Conservation (phyloP, 2,797 vertebrate genomes). For the Apogon talboti region DNA sequence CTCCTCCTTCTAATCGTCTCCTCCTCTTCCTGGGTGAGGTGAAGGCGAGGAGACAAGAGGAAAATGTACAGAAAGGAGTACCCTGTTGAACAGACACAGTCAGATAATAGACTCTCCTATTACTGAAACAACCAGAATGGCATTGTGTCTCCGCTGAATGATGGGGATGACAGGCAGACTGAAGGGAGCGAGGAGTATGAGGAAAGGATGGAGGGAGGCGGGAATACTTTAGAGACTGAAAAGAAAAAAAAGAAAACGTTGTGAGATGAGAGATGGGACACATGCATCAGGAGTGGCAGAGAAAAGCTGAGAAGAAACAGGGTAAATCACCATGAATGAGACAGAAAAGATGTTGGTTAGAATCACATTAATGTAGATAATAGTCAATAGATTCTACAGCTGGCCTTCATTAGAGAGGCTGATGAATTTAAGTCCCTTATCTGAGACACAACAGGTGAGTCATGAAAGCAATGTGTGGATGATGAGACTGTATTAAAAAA, state of each 20-base stretch:
- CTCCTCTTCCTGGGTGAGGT: slow-evolving; percentile 2
- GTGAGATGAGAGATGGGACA: slow-evolving; percentile 23
- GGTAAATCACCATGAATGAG: slow-evolving; percentile 30
- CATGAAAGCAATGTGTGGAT: too few relatives aligned
- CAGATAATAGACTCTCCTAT: slow-evolving; percentile 64
- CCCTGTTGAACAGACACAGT: slow-evolving; percentile 55
- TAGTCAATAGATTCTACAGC: slow-evolving; percentile 34
- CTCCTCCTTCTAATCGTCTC: slow-evolving; percentile 22
- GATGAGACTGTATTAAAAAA: too few relatives aligned
- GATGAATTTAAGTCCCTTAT: slow-evolving; percentile 13
- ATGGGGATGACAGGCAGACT: slow-evolving; percentile 32
- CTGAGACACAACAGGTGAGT: too few relatives aligned
- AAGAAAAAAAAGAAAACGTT: slow-evolving; percentile 18
- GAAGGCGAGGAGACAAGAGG: slow-evolving; percentile 37
- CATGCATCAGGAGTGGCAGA: background rate
- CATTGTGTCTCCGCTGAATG: slow-evolving; percentile 51
- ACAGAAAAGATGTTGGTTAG: slow-evolving; percentile 16
- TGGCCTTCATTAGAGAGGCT: slow-evolving; percentile 46
- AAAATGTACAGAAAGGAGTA: slow-evolving; percentile 30
- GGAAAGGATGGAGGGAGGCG: background rate
- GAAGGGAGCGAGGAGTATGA: slow-evolving; percentile 8
- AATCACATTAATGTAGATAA: slow-evolving; percentile 30
- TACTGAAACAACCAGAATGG: slow-evolving; percentile 60
- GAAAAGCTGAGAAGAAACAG: slow-evolving; percentile 1
- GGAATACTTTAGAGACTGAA: background rate